phyloP scores from a whole-genome alignment of 2,113 vertebrate species.

The Aegotheles bennettii region DNA sequence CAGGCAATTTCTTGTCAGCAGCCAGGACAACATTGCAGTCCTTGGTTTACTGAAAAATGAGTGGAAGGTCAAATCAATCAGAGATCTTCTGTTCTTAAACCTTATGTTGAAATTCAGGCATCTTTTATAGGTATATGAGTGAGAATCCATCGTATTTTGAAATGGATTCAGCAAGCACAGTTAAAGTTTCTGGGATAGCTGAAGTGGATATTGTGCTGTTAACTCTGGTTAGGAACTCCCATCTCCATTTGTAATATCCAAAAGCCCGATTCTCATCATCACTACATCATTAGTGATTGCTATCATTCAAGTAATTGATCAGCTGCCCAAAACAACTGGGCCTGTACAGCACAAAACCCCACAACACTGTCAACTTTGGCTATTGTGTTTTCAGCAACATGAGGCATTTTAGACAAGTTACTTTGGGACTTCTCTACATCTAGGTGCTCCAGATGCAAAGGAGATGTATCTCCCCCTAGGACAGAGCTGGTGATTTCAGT shows the following conservation, averaged over 20 bases:
- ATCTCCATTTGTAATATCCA: not conserved
- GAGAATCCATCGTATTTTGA: not conserved
- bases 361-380: not conserved
- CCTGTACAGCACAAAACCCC: no score
- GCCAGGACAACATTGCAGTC: not conserved
- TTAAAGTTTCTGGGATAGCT: not conserved
- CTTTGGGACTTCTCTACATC: not conserved
- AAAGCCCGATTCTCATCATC: not conserved
- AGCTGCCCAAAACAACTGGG: not conserved
- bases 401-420: not conserved
- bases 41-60: not conserved
- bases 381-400: not conserved
- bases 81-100: not conserved
- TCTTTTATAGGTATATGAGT: fast-evolving
- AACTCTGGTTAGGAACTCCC: not conserved
- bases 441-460: not conserved
- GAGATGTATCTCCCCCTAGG: fast-evolving
- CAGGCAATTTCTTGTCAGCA: not conserved
- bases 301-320: not conserved
- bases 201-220: not conserved
- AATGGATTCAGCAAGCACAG: not conserved
- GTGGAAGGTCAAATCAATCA: not conserved
- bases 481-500: not conserved
- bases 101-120: not conserved
- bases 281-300: no score